Conservation (phyloP, 2,113 vertebrate genomes). For the Lathamus discolor region DNA sequence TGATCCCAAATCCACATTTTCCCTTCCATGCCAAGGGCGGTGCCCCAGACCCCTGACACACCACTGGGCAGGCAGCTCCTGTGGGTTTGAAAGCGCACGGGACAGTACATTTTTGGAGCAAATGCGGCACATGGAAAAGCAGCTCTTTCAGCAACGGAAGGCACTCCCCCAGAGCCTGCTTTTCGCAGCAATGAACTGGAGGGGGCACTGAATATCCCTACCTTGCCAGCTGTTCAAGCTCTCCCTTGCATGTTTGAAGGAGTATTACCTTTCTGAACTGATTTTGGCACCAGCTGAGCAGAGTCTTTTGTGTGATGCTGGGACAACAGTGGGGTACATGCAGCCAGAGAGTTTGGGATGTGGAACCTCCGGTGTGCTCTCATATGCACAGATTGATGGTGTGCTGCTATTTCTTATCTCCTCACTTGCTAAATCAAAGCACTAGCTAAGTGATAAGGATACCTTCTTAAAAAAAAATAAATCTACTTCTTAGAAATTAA, state of each 20-base stretch:
- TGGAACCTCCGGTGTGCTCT: neutral
- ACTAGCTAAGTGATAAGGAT: neutral
- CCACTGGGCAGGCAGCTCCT: rapidly evolving
- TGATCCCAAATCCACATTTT: neutral
- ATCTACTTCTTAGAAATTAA: neutral
- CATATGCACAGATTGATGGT: rapidly evolving
- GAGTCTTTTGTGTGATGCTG: neutral
- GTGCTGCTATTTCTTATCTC: rapidly evolving
- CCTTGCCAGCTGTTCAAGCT: rapidly evolving
- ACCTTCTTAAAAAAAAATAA: neutral
- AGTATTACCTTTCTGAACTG: neutral
- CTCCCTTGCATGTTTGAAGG: rapidly evolving
- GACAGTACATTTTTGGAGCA: rapidly evolving
- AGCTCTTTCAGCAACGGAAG: neutral
- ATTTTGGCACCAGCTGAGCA: neutral
- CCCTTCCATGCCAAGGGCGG: neutral
- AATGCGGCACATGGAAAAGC: neutral
- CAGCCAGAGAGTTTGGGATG: neutral
- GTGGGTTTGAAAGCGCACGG: rapidly evolving
- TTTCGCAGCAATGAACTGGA: neutral
- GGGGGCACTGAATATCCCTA: neutral
- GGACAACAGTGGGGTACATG: rapidly evolving
- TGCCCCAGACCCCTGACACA: neutral
- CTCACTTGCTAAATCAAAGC: neutral
- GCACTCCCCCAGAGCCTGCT: neutral